Conservation (phyloP, 2,888 invertebrate genomes). For the Lasioglossum malachurum region DNA sequence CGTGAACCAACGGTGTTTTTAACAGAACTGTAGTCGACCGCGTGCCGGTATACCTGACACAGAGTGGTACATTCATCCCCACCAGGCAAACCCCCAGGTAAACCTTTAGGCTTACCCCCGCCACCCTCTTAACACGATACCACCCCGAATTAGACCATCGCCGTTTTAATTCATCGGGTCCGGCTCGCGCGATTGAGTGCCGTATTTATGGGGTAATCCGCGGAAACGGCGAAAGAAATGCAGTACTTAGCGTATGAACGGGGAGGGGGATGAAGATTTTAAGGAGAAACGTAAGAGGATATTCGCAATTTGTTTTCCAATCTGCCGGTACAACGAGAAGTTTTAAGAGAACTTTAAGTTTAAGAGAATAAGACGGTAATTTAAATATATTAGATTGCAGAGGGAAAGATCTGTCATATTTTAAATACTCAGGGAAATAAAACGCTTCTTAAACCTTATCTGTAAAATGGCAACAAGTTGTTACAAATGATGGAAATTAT, state of each 20-base stretch:
- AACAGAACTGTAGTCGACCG: slow-evolving; percentile 77
- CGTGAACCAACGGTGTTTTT: slow-evolving; percentile 76
- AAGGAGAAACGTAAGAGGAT: neutral
- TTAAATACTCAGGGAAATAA: no score
- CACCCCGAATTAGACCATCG: slow-evolving; percentile 29
- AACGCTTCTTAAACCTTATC: no score
- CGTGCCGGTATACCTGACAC: slow-evolving; percentile 80
- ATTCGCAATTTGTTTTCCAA: neutral
- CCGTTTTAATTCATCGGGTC: slow-evolving; percentile 29
- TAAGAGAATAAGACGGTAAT: neutral
- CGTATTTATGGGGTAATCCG: neutral
- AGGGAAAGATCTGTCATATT: no score
- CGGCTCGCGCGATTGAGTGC: neutral
- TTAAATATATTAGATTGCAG: neutral
- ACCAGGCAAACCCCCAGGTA: slow-evolving; percentile 42
- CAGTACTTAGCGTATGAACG: neutral
- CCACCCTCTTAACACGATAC: slow-evolving; percentile 33
- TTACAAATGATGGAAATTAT: no score
- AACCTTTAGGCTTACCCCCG: slow-evolving; percentile 32
- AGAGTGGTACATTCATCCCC: slow-evolving; percentile 78
- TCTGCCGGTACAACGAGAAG: neutral
- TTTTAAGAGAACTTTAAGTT: neutral
- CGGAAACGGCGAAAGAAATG: neutral
- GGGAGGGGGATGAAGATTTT: neutral
- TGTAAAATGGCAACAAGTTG: no score